Evolutionary conservation across 2,888 invertebrate species (phyloP).

Genomic region (Sycophila texana): DNA sequence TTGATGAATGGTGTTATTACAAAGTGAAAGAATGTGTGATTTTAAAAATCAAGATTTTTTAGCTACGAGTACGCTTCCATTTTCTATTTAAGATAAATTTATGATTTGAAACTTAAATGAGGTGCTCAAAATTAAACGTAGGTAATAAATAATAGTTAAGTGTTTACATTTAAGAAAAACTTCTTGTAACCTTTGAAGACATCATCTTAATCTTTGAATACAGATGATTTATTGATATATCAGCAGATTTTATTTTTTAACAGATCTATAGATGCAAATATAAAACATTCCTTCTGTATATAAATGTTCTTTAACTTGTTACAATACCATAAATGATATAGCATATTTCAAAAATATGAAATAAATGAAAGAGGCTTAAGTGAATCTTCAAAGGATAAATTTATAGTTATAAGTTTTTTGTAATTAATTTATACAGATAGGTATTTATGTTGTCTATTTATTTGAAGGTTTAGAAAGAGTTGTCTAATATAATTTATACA

Average conservation of each 20-base stretch:
- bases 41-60: conserved; percentile 10
- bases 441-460: conserved; percentile 1
- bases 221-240: conserved; percentile 5
- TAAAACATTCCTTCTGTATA: conserved; percentile 38
- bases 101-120: conserved; percentile 51
- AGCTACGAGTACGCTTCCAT: conserved; percentile 62
- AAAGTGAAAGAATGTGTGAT: neutral
- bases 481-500: neutral
- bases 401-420: conserved; percentile 9
- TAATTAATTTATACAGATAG: conserved; percentile 23
- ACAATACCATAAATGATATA: conserved; percentile 20
- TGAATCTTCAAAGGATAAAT: conserved; percentile 33
- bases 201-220: conserved; percentile 17
- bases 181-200: conserved; percentile 33
- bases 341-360: conserved; percentile 15
- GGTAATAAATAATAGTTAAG: conserved; percentile 5
- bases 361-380: conserved; percentile 18
- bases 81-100: conserved; percentile 57
- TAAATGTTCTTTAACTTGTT: conserved; percentile 35
- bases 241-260: conserved; percentile 38
- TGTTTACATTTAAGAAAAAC: conserved; percentile 18
- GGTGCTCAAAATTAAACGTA: conserved; percentile 39
- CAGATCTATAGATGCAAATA: neutral
- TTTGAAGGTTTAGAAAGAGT: neutral
- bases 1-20: neutral